A percentile compares a stretch with the other conserved stretches of the same genome.
phyloP scores from a whole-genome alignment of 2,113 vertebrate species.

The Notiomystis cincta region DNA sequence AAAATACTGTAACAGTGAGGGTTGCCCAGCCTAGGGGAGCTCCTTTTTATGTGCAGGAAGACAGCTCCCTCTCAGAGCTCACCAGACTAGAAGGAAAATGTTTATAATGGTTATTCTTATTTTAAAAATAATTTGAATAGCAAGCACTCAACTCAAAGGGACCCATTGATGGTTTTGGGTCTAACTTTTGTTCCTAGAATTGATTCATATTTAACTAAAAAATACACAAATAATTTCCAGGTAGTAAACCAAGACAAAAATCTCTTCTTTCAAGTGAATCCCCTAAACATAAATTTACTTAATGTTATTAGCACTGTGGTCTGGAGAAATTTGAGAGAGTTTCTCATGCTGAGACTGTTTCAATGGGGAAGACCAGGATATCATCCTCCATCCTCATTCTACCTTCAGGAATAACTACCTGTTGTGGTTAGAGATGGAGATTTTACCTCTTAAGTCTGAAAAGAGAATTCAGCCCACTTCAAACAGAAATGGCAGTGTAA shows the following conservation, averaged over 20 bases:
- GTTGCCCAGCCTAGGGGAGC: neutral
- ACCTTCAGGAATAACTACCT: neutral
- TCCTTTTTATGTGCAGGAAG: rapidly evolving
- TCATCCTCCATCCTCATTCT: neutral
- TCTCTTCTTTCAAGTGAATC: neutral
- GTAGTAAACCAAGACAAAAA: neutral
- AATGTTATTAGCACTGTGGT: neutral
- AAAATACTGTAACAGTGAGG: neutral
- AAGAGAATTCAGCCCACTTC: neutral
- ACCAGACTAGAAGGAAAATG: neutral
- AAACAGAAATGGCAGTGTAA: neutral
- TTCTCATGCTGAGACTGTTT: neutral
- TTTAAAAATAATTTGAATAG: neutral
- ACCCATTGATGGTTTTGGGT: neutral
- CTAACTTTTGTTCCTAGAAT: neutral
- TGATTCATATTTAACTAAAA: neutral
- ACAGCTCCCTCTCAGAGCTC: neutral
- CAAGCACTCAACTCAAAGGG: neutral
- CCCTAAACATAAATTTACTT: neutral
- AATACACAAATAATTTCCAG: neutral
- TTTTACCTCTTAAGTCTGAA: neutral
- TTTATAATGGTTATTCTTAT: neutral
- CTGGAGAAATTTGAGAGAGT: neutral
- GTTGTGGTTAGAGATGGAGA: neutral
- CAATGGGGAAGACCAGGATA: neutral